Evolutionary conservation across 2,888 invertebrate genomes (phyloP), one percentile per base, ranked within the genome.

Genomic region (Heteromurus nitidus): DNA sequence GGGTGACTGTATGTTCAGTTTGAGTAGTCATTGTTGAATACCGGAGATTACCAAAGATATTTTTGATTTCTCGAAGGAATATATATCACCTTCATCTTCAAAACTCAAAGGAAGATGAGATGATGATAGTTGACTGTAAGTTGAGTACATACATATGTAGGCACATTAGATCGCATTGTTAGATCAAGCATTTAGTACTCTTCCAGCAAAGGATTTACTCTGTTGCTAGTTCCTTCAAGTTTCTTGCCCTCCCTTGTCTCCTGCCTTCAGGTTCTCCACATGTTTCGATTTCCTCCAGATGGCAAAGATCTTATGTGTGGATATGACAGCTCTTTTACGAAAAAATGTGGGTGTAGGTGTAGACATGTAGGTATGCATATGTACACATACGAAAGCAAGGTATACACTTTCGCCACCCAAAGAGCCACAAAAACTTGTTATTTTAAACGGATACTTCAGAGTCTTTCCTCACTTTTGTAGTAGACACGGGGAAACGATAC

Each of bases 281-380:
- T 65, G 65, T 42, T 65, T 65, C 16, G 42, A 65, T 65, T 22
- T 64, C 20, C 18, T 65, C 65, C 65, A 65, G 65, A 65, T 65
- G 65, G 65, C 24, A 13, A 26, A 28, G n/a, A 44, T n/a, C 44
- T 44, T 44, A n/a, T 44, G 44, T 44, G n/a, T 44, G 44, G n/a
- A 44, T 44, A 2, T n/a, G n/a, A n/a, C n/a, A n/a, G 13, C n/a
- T n/a, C n/a, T n/a, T n/a, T n/a, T n/a, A n/a, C n/a, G n/a, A 47
- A 47, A 47, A 3, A n/a, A n/a, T 47, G n/a, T 47, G 47, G n/a
- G 47, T 47, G 11, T 36, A 36, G 36, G 36, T 5, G 36, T 9
- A n/a, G n/a, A n/a, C n/a, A n/a, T n/a, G n/a, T n/a, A n/a, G n/a
- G n/a, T n/a, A n/a, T n/a, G n/a, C n/a, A n/a, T n/a, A n/a, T n/a